Percentiles rank a stretch among this genome's conserved stretches.
These are phyloP conservation scores for Onychostruthus taczanowskii DNA, from an alignment of 2,113 vertebrate genomes.

Conservation along the genomic window DNA sequence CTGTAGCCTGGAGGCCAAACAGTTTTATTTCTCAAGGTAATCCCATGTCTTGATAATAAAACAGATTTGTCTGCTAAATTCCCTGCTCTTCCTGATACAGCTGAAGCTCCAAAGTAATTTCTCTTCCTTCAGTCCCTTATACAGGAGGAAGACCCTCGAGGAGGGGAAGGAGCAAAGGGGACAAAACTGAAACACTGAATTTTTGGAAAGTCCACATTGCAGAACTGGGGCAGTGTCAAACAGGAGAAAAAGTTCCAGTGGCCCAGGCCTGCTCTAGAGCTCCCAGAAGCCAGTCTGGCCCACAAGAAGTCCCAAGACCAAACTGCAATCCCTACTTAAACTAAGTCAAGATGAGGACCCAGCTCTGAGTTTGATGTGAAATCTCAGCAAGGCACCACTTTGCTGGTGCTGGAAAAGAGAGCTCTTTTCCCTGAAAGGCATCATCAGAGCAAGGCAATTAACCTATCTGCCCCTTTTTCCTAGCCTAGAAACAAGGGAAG, in stretches of 20 bases:
- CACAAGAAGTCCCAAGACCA: background rate
- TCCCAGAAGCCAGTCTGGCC: background rate
- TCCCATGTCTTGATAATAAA: background rate
- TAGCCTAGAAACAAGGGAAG: background rate
- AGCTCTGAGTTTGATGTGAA: background rate
- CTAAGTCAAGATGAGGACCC: background rate
- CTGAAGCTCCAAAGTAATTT: background rate
- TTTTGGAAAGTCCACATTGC: background rate
- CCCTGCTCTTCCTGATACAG: background rate
- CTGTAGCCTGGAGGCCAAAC: background rate
- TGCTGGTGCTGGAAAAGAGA: background rate
- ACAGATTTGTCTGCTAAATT: background rate
- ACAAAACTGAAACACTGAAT: background rate
- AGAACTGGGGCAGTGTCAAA: background rate
- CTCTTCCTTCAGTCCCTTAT: background rate
- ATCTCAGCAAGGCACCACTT: background rate
- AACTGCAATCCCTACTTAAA: background rate
- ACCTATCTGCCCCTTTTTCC: background rate
- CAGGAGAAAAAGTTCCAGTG: background rate
- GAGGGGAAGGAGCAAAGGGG: background rate
- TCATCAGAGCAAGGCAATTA: background rate
- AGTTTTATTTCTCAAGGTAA: background rate
- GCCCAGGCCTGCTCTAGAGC: background rate
- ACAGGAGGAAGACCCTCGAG: background rate
- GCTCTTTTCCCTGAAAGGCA: background rate